These are phyloP conservation scores for Benitochromis conjunctus DNA, from an alignment of 2,113 vertebrate genomes.

Conservation along the genomic window DNA sequence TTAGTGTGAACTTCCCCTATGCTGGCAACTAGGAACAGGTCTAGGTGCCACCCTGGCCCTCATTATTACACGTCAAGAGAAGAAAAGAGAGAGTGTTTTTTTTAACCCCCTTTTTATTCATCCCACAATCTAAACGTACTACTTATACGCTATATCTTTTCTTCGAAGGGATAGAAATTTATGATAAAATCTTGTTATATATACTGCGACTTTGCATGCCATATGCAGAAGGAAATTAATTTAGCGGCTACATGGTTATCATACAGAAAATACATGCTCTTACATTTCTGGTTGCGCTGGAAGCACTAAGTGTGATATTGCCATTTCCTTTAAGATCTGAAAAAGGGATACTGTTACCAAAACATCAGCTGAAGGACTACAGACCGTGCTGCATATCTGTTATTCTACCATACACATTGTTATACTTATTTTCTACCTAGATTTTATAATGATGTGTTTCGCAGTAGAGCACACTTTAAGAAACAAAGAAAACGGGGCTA, in stretches of 20 bases:
- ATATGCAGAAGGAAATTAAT: background rate
- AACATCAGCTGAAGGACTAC: background rate
- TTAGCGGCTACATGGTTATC: background rate
- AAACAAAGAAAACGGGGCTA: background rate
- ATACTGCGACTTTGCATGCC: background rate
- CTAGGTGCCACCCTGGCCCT: conserved; percentile 46
- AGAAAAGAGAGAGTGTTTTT: background rate
- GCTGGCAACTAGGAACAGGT: conserved; percentile 38
- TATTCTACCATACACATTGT: background rate
- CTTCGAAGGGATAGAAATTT: background rate
- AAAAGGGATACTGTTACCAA: background rate
- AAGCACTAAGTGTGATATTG: background rate
- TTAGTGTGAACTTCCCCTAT: conserved; percentile 68
- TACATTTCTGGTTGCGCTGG: background rate
- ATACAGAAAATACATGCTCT: background rate
- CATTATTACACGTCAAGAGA: conserved; percentile 59
- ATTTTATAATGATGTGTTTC: background rate
- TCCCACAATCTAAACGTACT: background rate
- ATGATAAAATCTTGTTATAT: background rate
- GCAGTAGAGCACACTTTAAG: background rate
- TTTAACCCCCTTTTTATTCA: background rate
- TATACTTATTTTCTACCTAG: background rate
- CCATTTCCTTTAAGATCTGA: background rate
- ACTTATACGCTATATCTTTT: background rate
- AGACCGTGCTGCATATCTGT: background rate